Conservation (phyloP, 2,113 vertebrate genomes). For the Dissostichus mawsoni region DNA sequence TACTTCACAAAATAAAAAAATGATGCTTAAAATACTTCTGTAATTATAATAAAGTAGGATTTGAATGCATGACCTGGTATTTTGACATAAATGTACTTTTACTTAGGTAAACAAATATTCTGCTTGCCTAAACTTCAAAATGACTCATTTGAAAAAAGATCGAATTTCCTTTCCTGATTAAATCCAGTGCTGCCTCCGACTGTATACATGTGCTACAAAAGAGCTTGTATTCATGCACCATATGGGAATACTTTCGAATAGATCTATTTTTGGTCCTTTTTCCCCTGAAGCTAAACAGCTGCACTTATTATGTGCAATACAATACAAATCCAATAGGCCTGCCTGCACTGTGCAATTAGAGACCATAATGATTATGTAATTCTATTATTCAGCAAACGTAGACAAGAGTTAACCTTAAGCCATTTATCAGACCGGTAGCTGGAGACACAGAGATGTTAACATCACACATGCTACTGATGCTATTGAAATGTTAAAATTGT, state of each 20-base stretch:
- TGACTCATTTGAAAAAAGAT: background rate
- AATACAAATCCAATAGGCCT: constrained; percentile 65
- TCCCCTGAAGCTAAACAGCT: constrained; percentile 68
- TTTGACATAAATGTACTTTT: background rate
- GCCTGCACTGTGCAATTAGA: constrained; percentile 60
- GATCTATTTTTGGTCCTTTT: constrained; percentile 65
- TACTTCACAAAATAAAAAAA: too few species aligned
- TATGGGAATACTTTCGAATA: constrained; percentile 51
- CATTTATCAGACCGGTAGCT: constrained; percentile 14
- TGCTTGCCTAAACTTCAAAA: background rate
- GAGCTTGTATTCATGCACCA: constrained; percentile 26
- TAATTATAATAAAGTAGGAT: background rate
- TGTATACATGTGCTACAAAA: background rate
- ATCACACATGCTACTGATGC: background rate
- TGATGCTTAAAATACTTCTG: too few species aligned
- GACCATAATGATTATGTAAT: constrained; percentile 64
- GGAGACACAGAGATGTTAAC: constrained; percentile 21
- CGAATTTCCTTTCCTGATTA: background rate
- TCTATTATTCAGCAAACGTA: constrained; percentile 45
- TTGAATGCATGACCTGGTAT: background rate
- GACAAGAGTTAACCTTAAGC: constrained; percentile 40
- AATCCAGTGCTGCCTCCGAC: background rate
- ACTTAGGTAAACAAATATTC: background rate
- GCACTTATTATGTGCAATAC: constrained; percentile 72
- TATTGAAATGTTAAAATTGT: constrained; percentile 2